phyloP scores from a whole-genome alignment of 1,140 invertebrate genomes.

The Drosophila biarmipes region DNA sequence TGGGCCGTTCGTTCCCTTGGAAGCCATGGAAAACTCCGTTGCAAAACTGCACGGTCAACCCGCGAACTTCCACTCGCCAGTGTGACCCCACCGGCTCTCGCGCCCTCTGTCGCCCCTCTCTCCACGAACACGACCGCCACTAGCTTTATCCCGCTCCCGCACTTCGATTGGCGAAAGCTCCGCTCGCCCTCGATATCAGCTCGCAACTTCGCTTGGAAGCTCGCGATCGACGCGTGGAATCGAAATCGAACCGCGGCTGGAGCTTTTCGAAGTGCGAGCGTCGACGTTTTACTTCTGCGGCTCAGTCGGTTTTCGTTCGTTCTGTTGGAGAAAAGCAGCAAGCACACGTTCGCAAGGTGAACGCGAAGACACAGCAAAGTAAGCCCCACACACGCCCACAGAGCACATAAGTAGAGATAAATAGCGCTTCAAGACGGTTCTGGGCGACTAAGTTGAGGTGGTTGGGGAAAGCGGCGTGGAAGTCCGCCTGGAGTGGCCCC shows the following conservation, averaged over 20 bases:
- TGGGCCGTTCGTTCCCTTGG: too few species aligned
- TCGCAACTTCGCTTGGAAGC: slow-evolving; percentile 59
- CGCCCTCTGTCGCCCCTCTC: neutral
- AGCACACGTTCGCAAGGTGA: slow-evolving; percentile 70
- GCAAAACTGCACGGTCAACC: slow-evolving; percentile 2
- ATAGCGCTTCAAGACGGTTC: slow-evolving; percentile 8
- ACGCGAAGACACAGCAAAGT: slow-evolving; percentile 71
- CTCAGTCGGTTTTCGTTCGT: slow-evolving; percentile 75
- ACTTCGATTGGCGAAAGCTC: slow-evolving; percentile 31
- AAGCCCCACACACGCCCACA: slow-evolving; percentile 36
- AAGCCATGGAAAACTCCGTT: too few species aligned
- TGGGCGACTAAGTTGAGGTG: neutral
- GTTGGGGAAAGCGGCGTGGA: slow-evolving; percentile 3
- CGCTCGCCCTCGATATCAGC: slow-evolving; percentile 49
- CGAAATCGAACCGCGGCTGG: slow-evolving; percentile 32
- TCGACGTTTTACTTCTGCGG: slow-evolving; percentile 49
- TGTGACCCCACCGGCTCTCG: slow-evolving; percentile 2
- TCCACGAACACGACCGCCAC: neutral
- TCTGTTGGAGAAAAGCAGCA: slow-evolving; percentile 74
- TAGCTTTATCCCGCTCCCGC: neutral
- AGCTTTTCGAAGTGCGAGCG: slow-evolving; percentile 72
- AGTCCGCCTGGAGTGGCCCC: slow-evolving; percentile 15
- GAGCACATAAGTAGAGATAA: slow-evolving; percentile 20
- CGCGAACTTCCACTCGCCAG: slow-evolving; percentile 10
- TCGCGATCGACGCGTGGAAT: slow-evolving; percentile 34